A percentile compares a stretch with the other conserved stretches of the same genome.
phyloP scores from a whole-genome alignment of 2,113 vertebrate species.

The Salminus brasiliensis region DNA sequence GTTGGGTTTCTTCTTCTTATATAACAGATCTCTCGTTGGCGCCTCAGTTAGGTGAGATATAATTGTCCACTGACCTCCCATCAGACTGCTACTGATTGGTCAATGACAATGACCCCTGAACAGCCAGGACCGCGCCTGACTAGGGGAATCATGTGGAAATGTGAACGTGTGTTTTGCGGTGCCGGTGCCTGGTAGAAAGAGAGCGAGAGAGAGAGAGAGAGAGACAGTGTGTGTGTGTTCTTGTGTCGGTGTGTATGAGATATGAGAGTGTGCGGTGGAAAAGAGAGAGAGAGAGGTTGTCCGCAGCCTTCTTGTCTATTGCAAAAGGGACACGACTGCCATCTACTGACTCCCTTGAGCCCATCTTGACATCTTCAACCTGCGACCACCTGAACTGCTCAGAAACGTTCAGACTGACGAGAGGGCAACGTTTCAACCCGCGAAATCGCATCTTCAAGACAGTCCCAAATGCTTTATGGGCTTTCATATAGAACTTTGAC shows the following conservation, averaged over 20 bases:
- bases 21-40: conserved; percentile 18
- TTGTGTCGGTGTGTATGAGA: too few relatives aligned
- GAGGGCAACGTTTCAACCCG: neutral
- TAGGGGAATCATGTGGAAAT: conserved; percentile 27
- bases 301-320: conserved; percentile 56
- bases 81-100: conserved; percentile 84
- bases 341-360: conserved; percentile 77
- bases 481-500: neutral
- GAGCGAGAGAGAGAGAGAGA: conserved; percentile 2
- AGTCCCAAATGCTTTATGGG: neutral
- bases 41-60: conserved; percentile 76
- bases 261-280: conserved; percentile 36
- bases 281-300: conserved; percentile 43
- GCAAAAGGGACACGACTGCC: conserved; percentile 85
- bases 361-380: conserved; percentile 29
- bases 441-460: neutral
- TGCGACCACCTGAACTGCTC: conserved; percentile 15
- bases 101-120: conserved; percentile 81
- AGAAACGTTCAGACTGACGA: neutral
- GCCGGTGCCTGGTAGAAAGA: conserved; percentile 22
- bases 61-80: conserved; percentile 87
- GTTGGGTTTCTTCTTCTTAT: conserved; percentile 22
- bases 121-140: conserved; percentile 59
- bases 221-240: too few relatives aligned
- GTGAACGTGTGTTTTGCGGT: conserved; percentile 40